Conservation (phyloP, 2,888 invertebrate species). For the Caenorhabditis japonica region DNA sequence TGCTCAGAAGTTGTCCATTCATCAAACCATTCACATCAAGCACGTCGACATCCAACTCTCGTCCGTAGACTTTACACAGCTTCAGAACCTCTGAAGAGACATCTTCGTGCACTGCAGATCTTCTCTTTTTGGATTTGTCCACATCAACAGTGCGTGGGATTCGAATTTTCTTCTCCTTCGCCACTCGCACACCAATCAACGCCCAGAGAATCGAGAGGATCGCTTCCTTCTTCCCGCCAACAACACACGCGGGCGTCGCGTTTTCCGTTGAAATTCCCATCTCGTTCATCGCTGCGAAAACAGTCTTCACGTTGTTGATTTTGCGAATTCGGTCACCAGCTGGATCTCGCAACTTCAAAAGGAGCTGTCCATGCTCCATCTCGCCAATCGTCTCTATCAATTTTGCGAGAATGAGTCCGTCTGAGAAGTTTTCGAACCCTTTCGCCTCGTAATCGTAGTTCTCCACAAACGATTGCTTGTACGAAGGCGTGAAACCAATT, state of each 20-base stretch:
- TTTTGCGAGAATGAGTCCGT: slow-evolving; percentile 61
- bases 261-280: slow-evolving; percentile 31
- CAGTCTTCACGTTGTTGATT: slow-evolving; percentile 56
- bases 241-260: slow-evolving; percentile 39
- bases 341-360: slow-evolving; percentile 48
- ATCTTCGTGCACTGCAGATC: slow-evolving; percentile 29
- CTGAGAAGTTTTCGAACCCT: slow-evolving; percentile 44
- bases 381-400: slow-evolving; percentile 45
- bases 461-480: slow-evolving; percentile 57
- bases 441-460: slow-evolving; percentile 54
- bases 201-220: slow-evolving; percentile 54
- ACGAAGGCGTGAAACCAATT: slow-evolving; percentile 45
- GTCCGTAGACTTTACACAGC: slow-evolving; percentile 15
- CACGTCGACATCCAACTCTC: slow-evolving; percentile 21
- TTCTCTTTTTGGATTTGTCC: no score
- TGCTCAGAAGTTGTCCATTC: slow-evolving; percentile 20
- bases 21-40: slow-evolving; percentile 25
- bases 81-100: slow-evolving; percentile 30
- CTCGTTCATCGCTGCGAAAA: slow-evolving; percentile 28
- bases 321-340: slow-evolving; percentile 61
- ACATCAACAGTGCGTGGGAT: neutral
- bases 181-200: slow-evolving; percentile 54
- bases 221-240: slow-evolving; percentile 51
- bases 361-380: slow-evolving; percentile 19
- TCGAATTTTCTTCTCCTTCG: slow-evolving; percentile 15